Base-by-base conservation (phyloP, 2,888 invertebrate genomes). In the Nowickia ferox region DNA sequence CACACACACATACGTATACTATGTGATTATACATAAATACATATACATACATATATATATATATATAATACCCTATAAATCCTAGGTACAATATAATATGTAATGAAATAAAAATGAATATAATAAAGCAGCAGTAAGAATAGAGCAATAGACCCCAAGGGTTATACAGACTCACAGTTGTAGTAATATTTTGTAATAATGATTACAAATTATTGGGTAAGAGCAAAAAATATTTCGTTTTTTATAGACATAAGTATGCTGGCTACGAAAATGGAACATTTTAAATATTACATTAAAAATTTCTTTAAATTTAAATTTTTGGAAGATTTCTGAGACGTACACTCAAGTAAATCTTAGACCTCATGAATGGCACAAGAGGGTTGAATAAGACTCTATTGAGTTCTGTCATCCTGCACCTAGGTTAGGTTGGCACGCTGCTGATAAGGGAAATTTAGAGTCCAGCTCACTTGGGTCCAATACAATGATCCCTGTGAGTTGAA, bases 121-220 rank as follows among this genome's bases (percentile, higher is more conserved):
- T 51, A 68, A 30, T 19, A 80, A 69, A 42, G 53, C 75, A 69
- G 69, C 74, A 69, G 30, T 57, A 65, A 51, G 72, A 44, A 76
- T 65, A 61, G 9, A 77, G 61, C 61, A 17, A 66, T 66, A 74
- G 61, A 81, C 75, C 71, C 81, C 81, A 81, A 77, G 81, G 69
- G 68, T 75, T 84, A 79, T 40, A 74, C 15, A 55, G 40, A 61
- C 57, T 55, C 19, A 71, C 48, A 66, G 59, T 66, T 19, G 53
- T 57, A 77, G 63, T 66, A 72, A 77, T 46, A 48, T 68, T 55
- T 55, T 42, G 51, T 44, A 53, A 48, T 46, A 46, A 46, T 46
- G 59, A n/a, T 4, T 22, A 66, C n/a, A 22, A 51, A 59, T 11
- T 51, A n/a, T 40, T 17, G 2, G 68, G 9, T 63, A 4, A 19